Evolutionary conservation across 2,888 invertebrate species (phyloP).

Genomic region (Catocala sponsa): DNA sequence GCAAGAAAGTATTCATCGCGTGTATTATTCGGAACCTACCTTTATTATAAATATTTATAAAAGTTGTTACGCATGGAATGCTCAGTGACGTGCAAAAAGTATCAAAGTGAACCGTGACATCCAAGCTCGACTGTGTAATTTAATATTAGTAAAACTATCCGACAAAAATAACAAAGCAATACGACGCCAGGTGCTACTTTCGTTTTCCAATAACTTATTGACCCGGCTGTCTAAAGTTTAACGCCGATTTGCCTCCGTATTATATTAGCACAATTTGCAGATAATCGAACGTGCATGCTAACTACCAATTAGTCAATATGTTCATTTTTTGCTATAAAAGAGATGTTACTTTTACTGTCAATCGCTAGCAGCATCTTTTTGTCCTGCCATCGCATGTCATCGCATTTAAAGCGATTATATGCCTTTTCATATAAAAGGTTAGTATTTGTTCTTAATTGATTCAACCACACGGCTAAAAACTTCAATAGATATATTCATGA

Average conservation of each 20-base stretch:
- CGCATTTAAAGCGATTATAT: conserved; percentile 38
- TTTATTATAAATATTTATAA: conserved; percentile 11
- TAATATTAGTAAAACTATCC: conserved; percentile 49
- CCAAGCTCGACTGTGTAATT: conserved; percentile 42
- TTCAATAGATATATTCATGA: background rate
- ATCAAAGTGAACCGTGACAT: conserved; percentile 43
- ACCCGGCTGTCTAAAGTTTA: conserved; percentile 61
- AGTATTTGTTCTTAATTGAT: conserved; percentile 34
- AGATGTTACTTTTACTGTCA: conserved; percentile 54
- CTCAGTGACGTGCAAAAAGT: conserved; percentile 34
- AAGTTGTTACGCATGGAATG: conserved; percentile 24
- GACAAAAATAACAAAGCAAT: conserved; percentile 44
- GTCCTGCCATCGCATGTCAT: conserved; percentile 50
- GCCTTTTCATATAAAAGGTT: conserved; percentile 22
- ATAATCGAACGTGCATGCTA: conserved; percentile 55
- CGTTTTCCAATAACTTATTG: conserved; percentile 51
- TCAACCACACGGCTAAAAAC: background rate
- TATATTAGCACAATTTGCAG: conserved; percentile 50
- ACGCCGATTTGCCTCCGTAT: conserved; percentile 61
- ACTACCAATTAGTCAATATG: conserved; percentile 63
- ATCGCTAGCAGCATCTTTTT: conserved; percentile 52
- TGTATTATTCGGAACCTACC: conserved; percentile 9
- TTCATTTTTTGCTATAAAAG: conserved; percentile 53
- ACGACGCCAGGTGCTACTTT: conserved; percentile 53
- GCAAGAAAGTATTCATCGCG: conserved; percentile 7